phyloP scores from a whole-genome alignment of 2,888 invertebrate species.

The Bibio marci region DNA sequence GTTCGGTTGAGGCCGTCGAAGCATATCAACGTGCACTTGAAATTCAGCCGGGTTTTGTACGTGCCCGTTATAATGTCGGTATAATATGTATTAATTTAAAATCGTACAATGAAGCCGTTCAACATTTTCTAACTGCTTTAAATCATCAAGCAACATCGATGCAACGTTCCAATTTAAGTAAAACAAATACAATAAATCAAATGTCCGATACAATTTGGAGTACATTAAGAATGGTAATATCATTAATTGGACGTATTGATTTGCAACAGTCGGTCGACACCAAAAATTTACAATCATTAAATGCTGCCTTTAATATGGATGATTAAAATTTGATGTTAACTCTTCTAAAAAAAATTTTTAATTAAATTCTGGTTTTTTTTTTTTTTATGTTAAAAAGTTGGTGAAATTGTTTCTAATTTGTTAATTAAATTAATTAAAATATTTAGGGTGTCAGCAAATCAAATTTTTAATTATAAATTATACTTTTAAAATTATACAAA shows the following conservation, averaged over 20 bases:
- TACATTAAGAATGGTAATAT: constrained; percentile 73
- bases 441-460: no score
- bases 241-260: constrained; percentile 56
- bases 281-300: constrained; percentile 41
- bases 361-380: no score
- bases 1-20: constrained; percentile 89
- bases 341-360: no score
- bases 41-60: constrained; percentile 86
- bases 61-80: constrained; percentile 94
- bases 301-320: constrained; percentile 31
- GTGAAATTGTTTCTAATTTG: no score
- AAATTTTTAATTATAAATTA: no score
- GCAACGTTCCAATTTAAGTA: constrained; percentile 25
- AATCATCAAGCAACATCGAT: constrained; percentile 65
- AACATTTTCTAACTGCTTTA: constrained; percentile 84
- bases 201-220: constrained; percentile 94
- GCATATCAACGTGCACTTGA: constrained; percentile 86
- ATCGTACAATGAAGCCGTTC: constrained; percentile 87
- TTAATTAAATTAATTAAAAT: no score
- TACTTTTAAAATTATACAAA: no score
- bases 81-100: constrained; percentile 94
- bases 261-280: constrained; percentile 42
- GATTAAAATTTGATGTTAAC: constrained; percentile 1
- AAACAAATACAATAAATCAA: constrained; percentile 28
- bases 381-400: no score